Conservation (phyloP, 1,140 invertebrate species). For the Triops cancriformis region DNA sequence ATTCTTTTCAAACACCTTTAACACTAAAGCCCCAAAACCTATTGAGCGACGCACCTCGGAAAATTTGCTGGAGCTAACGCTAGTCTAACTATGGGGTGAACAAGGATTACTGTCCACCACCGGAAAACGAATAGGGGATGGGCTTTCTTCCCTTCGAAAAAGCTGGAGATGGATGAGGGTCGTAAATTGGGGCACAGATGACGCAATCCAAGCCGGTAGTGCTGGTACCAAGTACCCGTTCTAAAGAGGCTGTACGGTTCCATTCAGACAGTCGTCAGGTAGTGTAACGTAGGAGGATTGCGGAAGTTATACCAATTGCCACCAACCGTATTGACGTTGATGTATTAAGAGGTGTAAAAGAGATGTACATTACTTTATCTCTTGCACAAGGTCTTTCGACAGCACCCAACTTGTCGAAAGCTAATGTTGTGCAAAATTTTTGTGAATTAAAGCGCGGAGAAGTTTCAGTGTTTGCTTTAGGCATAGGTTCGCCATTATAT, state of each 20-base stretch:
- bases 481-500: too few relatives aligned
- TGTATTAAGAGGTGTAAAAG: too few relatives aligned
- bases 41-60: background rate
- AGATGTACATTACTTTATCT: too few relatives aligned
- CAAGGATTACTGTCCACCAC: slow-evolving; percentile 1
- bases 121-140: background rate
- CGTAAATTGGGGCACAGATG: background rate
- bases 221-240: background rate
- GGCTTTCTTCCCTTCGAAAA: background rate
- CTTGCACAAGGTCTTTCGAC: too few relatives aligned
- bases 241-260: background rate
- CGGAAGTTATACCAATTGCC: too few relatives aligned
- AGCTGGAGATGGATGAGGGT: background rate
- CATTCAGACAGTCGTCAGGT: too few relatives aligned
- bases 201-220: background rate
- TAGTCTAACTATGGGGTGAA: background rate
- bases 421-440: too few relatives aligned
- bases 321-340: too few relatives aligned
- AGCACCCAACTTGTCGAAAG: too few relatives aligned
- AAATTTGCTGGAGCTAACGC: background rate
- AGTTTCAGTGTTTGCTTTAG: too few relatives aligned
- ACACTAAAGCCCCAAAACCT: background rate
- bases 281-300: too few relatives aligned
- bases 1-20: slow-evolving; percentile 14
- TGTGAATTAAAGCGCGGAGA: too few relatives aligned